Percentiles rank a stretch among this genome's conserved stretches.
phyloP scores from a whole-genome alignment of 2,113 vertebrate species.

The cat (Felis catus) region DNA sequence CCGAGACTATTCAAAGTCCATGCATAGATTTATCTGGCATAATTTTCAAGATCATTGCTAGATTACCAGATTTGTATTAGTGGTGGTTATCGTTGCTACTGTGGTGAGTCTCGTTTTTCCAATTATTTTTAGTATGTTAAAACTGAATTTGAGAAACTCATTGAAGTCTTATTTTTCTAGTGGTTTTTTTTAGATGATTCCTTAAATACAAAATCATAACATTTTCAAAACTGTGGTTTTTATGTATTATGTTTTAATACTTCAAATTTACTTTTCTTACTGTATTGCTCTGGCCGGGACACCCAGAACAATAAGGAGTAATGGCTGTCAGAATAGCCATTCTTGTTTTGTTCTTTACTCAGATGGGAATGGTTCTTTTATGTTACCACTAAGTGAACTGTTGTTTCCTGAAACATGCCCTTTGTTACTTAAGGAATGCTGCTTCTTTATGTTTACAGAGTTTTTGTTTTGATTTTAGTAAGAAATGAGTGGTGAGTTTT shows the following conservation, averaged over 20 bases:
- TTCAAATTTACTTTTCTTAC: neutral
- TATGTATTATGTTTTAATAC: neutral
- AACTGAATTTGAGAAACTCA: neutral
- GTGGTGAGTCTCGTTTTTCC: neutral
- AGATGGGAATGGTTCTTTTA: neutral
- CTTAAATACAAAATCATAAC: neutral
- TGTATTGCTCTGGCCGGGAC: neutral
- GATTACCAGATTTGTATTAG: neutral
- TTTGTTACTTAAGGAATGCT: neutral
- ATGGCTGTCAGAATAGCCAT: neutral
- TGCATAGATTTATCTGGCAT: neutral
- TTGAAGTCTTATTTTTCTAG: neutral
- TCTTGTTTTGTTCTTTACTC: neutral
- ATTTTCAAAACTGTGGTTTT: neutral
- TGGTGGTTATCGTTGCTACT: neutral
- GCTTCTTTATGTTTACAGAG: neutral
- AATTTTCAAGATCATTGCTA: neutral
- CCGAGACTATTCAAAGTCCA: neutral
- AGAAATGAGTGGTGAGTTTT: neutral
- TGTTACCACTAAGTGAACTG: neutral
- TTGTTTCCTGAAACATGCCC: neutral
- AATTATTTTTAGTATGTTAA: neutral
- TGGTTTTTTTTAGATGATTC: neutral
- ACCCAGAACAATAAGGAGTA: neutral
- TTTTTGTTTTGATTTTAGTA: neutral